These are phyloP conservation scores for Heloderma charlesbogerti DNA, from an alignment of 2,113 vertebrate species.

Conservation along the genomic window DNA sequence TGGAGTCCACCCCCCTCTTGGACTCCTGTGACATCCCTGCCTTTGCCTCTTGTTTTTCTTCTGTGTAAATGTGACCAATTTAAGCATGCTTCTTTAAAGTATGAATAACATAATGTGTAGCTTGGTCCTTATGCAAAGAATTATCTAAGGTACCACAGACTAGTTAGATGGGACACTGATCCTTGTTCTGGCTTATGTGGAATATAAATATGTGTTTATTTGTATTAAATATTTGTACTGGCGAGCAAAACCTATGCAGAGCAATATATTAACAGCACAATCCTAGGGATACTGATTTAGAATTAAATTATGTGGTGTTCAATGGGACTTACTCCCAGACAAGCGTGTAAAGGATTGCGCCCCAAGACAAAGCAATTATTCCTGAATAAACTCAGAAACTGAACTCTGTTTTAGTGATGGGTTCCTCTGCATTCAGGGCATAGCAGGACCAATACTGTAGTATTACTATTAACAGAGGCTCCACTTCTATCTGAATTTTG, in stretches of 20 bases:
- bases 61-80: not conserved
- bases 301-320: not conserved
- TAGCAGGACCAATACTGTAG: not conserved
- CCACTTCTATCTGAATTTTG: not conserved
- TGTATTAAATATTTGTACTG: not conserved
- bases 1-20: too few relatives aligned
- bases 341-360: too few relatives aligned
- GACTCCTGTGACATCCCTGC: too few relatives aligned
- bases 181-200: too few relatives aligned
- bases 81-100: not conserved
- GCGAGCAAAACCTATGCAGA: not conserved
- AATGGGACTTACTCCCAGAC: not conserved
- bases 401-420: not conserved
- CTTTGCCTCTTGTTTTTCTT: too few relatives aligned
- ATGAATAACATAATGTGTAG: not conserved
- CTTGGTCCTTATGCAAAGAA: not conserved
- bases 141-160: not conserved
- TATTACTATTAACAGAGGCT: not conserved
- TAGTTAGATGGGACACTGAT: not conserved
- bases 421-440: not conserved
- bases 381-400: not conserved
- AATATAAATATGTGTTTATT: not conserved
- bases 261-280: not conserved
- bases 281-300: not conserved
- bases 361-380: not conserved